phyloP scores from a whole-genome alignment of 1,140 invertebrate genomes.

The Meloidogyne exigua region DNA sequence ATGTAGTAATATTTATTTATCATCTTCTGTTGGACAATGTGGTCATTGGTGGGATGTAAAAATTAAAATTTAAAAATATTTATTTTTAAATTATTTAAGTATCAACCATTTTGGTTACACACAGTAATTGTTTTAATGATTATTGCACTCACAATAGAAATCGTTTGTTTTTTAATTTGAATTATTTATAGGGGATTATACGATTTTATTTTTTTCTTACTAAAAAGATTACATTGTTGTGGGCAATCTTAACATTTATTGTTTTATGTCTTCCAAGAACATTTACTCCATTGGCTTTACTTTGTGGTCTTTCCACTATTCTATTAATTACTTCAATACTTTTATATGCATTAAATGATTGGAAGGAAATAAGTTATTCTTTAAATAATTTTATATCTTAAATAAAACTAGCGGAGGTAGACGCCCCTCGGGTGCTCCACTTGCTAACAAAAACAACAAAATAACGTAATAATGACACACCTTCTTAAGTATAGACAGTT shows the following conservation, averaged over 20 bases:
- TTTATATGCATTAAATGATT: constrained; percentile 9
- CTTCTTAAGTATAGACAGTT: too few relatives aligned
- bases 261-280: constrained; percentile 20
- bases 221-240: constrained; percentile 12
- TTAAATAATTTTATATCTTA: too few relatives aligned
- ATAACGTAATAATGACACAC: too few relatives aligned
- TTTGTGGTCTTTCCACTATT: constrained; percentile 15
- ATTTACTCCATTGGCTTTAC: constrained; percentile 16
- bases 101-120: constrained; percentile 28
- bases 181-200: too few relatives aligned
- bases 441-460: too few relatives aligned
- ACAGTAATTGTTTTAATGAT: constrained; percentile 27
- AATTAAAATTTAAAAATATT: background rate
- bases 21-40: background rate
- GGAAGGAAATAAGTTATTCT: constrained; percentile 16
- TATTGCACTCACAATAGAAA: constrained; percentile 8
- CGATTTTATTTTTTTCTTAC: background rate
- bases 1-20: background rate
- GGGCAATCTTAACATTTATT: constrained; percentile 8
- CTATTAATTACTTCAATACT: constrained; percentile 19
- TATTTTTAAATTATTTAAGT: background rate
- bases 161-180: constrained; percentile 8
- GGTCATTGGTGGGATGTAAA: constrained; percentile 23
- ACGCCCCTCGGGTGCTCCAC: too few relatives aligned
- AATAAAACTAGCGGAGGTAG: too few relatives aligned